phyloP scores from a whole-genome alignment of 2,113 vertebrate species.

The Paradisaea rubra region DNA sequence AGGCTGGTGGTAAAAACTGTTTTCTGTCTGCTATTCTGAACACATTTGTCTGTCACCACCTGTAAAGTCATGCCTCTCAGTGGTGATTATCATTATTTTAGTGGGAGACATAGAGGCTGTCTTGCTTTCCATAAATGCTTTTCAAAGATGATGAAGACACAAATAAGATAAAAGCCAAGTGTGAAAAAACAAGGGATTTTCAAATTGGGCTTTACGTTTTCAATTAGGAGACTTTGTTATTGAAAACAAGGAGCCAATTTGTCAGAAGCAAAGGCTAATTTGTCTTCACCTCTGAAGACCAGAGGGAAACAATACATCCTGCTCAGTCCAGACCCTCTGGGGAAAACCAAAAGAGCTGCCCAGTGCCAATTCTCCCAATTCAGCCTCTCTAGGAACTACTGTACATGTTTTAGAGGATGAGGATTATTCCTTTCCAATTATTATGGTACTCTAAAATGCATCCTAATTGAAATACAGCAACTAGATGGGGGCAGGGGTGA shows the following conservation, averaged over 20 bases:
- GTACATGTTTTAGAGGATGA: neutral
- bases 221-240: slow-evolving; percentile 37
- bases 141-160: neutral
- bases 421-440: neutral
- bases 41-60: neutral
- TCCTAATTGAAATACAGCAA: neutral
- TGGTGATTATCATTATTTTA: neutral
- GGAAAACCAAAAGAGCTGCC: neutral
- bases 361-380: neutral
- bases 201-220: neutral
- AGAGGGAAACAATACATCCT: slow-evolving; percentile 16
- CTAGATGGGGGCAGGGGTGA: neutral
- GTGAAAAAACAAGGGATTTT: slow-evolving; percentile 2
- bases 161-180: neutral
- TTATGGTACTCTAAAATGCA: neutral
- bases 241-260: slow-evolving; percentile 44
- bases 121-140: neutral
- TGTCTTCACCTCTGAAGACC: slow-evolving; percentile 30
- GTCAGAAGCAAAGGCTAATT: slow-evolving; percentile 51
- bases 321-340: neutral
- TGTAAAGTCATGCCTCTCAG: neutral
- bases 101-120: neutral
- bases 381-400: neutral
- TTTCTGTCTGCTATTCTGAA: neutral
- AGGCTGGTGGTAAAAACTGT: neutral